These are phyloP conservation scores for Pteria penguin DNA, from an alignment of 2,888 invertebrate species.

Conservation along the genomic window DNA sequence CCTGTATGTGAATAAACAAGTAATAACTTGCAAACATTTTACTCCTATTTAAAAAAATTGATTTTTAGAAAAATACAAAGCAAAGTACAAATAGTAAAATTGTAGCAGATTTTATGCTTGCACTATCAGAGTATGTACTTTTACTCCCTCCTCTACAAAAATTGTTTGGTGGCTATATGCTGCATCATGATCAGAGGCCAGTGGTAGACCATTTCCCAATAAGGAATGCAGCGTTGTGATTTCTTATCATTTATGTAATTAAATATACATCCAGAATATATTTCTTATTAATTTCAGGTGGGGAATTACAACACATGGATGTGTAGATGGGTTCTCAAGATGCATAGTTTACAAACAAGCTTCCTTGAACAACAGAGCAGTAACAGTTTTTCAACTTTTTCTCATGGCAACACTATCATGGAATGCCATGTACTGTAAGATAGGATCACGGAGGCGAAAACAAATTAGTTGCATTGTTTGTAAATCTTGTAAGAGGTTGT, in stretches of 20 bases:
- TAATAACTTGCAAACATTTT: background rate
- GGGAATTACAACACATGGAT: conserved; percentile 23
- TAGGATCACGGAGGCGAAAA: too few relatives aligned
- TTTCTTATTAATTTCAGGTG: conserved; percentile 9
- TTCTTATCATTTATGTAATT: background rate
- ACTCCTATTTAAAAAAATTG: background rate
- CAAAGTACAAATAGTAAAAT: conserved; percentile 11
- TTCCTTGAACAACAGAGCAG: conserved; percentile 1
- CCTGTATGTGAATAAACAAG: too few relatives aligned
- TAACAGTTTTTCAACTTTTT: background rate
- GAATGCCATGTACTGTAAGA: too few relatives aligned
- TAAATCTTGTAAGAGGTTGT: conserved; percentile 10
- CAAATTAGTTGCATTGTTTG: conserved; percentile 5
- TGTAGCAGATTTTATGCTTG: background rate
- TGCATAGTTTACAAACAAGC: background rate
- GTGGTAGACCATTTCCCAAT: too few relatives aligned
- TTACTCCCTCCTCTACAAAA: too few relatives aligned
- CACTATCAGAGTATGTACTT: too few relatives aligned
- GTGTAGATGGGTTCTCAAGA: conserved; percentile 10
- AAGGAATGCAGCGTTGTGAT: too few relatives aligned
- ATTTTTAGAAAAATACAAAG: conserved; percentile 7
- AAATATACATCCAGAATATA: background rate
- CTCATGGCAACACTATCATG: too few relatives aligned
- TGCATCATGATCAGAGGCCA: too few relatives aligned
- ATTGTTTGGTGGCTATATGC: too few relatives aligned